Evolutionary conservation across 2,113 vertebrate species (phyloP).

Genomic region (Brevimyrus niger): DNA sequence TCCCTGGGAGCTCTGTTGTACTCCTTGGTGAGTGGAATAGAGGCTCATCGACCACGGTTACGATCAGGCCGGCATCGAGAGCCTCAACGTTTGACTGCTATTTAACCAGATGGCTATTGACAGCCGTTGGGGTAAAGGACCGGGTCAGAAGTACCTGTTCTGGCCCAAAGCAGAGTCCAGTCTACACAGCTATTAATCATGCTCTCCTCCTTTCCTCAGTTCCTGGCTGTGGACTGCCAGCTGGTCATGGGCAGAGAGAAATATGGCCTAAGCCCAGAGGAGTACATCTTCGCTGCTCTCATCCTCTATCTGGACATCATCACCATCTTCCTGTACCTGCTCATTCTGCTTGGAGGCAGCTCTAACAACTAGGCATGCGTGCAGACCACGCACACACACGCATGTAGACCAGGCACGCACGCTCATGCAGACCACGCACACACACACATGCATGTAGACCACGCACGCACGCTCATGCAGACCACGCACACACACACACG

Average conservation of each 20-base stretch:
- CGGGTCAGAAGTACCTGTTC: neutral
- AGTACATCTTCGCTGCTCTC: slow-evolving; percentile 57
- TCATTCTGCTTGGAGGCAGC: slow-evolving; percentile 42
- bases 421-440: too few species aligned
- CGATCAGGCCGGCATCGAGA: neutral
- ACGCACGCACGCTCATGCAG: neutral
- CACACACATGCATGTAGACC: neutral
- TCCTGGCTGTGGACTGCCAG: slow-evolving; percentile 56
- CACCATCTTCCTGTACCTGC: slow-evolving; percentile 59
- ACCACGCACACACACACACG: neutral
- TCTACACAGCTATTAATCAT: neutral
- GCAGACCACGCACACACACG: neutral
- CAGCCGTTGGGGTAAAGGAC: neutral
- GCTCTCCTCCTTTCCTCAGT: slow-evolving; percentile 37
- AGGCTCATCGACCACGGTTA: neutral
- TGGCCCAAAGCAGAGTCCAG: neutral
- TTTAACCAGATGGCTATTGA: neutral
- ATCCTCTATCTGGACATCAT: slow-evolving; percentile 60
- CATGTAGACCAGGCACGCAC: neutral
- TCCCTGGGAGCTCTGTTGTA: slow-evolving; percentile 58
- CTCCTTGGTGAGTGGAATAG: slow-evolving; percentile 43
- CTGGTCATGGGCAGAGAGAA: slow-evolving; percentile 49
- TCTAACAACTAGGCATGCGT: slow-evolving; percentile 30
- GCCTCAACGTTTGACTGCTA: neutral
- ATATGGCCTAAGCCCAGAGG: slow-evolving; percentile 51